Conservation (phyloP, 2,113 vertebrate genomes). For the Tenebrosternarchus preto region DNA sequence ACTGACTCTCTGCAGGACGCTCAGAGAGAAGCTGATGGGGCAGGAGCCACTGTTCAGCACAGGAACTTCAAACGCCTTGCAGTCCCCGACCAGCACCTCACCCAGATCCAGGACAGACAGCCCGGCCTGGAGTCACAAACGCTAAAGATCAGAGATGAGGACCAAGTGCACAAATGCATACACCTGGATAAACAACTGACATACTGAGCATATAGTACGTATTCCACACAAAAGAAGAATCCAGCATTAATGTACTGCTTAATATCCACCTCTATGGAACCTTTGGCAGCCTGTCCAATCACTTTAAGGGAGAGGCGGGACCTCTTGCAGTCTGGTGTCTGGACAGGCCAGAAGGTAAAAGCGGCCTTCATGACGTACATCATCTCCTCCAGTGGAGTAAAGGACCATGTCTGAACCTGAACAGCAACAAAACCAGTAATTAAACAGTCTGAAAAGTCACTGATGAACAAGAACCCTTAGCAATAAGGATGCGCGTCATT, state of each 20-base stretch:
- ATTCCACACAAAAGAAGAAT: not conserved
- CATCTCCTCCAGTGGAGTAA: slow-evolving; percentile 78
- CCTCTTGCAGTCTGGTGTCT: slow-evolving; percentile 61
- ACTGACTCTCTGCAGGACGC: slow-evolving; percentile 73
- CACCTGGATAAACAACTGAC: too few species aligned
- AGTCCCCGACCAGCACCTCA: slow-evolving; percentile 77
- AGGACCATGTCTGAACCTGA: slow-evolving; percentile 86
- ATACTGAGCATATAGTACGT: not conserved
- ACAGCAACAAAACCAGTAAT: slow-evolving; percentile 30
- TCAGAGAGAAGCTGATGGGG: slow-evolving; percentile 77
- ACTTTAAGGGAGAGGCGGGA: slow-evolving; percentile 73
- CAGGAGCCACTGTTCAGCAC: slow-evolving; percentile 84
- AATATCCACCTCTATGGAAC: slow-evolving; percentile 72
- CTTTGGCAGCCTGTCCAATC: slow-evolving; percentile 74
- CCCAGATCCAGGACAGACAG: slow-evolving; percentile 78
- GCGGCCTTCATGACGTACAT: slow-evolving; percentile 75
- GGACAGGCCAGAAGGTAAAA: slow-evolving; percentile 74
- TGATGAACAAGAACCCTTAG: not conserved
- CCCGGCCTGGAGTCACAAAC: slow-evolving; percentile 69
- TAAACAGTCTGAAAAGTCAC: not conserved
- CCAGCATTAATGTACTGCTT: not conserved
- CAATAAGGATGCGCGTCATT: not conserved
- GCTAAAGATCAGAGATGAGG: not conserved
- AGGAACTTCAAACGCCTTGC: slow-evolving; percentile 70
- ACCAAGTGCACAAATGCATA: not conserved